A percentile compares a stretch with the other conserved stretches of the same genome.
phyloP scores from a whole-genome alignment of 2,888 invertebrate species.

The Phengaris arion region DNA sequence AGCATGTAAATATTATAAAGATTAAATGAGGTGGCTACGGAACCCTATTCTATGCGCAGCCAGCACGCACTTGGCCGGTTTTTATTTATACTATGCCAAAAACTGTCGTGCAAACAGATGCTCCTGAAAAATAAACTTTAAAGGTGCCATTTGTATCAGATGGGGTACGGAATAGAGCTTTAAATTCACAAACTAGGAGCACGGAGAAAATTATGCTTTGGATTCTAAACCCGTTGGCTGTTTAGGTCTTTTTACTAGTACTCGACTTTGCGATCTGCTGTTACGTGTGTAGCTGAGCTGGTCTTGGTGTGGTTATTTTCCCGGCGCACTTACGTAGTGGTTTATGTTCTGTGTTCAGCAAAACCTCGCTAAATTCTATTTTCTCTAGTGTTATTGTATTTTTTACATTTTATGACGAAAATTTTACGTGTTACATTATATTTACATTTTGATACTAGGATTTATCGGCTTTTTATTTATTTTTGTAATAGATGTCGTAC shows the following conservation, averaged over 20 bases:
- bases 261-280: background rate
- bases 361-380: background rate
- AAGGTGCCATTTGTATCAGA: background rate
- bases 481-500: too few species aligned
- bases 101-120: too few species aligned
- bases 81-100: too few species aligned
- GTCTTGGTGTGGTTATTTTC: background rate
- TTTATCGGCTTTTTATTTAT: too few species aligned
- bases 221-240: background rate
- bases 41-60: too few species aligned
- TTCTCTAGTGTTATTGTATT: background rate
- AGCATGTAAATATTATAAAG: too few species aligned
- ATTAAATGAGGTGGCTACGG: too few species aligned
- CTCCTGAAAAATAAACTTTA: background rate
- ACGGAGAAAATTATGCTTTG: background rate
- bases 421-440: too few species aligned
- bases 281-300: background rate
- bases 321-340: background rate
- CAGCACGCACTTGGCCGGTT: too few species aligned
- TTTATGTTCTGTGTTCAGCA: background rate
- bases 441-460: too few species aligned
- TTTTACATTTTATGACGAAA: background rate
- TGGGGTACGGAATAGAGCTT: background rate
- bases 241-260: conserved; percentile 2
- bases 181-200: background rate